phyloP scores from a whole-genome alignment of 2,113 vertebrate genomes.

The Oncorhynchus kisutch region DNA sequence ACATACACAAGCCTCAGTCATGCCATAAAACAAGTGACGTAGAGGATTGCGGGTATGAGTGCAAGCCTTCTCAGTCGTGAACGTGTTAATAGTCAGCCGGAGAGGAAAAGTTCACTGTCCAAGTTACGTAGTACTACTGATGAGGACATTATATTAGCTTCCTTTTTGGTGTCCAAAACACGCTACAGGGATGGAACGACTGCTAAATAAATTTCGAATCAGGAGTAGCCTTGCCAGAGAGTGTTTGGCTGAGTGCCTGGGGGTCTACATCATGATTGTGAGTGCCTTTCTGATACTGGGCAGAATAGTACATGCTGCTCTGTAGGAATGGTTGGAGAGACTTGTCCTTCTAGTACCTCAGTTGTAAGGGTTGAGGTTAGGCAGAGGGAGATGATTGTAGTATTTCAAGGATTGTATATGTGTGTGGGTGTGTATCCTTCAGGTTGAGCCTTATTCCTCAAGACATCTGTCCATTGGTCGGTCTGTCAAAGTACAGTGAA shows the following conservation, averaged over 20 bases:
- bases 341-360: neutral
- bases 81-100: neutral
- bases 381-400: neutral
- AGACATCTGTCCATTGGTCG: neutral
- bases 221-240: conserved; percentile 58
- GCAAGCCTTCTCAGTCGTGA: conserved; percentile 34
- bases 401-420: neutral
- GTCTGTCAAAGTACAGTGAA: conserved; percentile 12
- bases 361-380: neutral
- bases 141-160: neutral
- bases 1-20: conserved; percentile 14
- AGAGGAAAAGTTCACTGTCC: too few relatives aligned
- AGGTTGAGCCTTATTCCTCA: neutral
- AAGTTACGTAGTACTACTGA: too few relatives aligned
- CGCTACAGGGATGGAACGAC: conserved; percentile 52
- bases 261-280: conserved; percentile 71
- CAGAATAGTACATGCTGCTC: neutral
- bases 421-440: neutral
- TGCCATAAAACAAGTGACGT: conserved; percentile 58
- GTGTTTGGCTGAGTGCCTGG: conserved; percentile 71
- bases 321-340: neutral
- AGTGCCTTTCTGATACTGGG: conserved; percentile 38
- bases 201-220: conserved; percentile 64
- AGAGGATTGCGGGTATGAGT: conserved; percentile 35
- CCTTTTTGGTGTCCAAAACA: neutral